A percentile compares a stretch with the other conserved stretches of the same genome.
Evolutionary conservation across 2,888 invertebrate species (phyloP).

Genomic region (Dastarcus helophoroides): DNA sequence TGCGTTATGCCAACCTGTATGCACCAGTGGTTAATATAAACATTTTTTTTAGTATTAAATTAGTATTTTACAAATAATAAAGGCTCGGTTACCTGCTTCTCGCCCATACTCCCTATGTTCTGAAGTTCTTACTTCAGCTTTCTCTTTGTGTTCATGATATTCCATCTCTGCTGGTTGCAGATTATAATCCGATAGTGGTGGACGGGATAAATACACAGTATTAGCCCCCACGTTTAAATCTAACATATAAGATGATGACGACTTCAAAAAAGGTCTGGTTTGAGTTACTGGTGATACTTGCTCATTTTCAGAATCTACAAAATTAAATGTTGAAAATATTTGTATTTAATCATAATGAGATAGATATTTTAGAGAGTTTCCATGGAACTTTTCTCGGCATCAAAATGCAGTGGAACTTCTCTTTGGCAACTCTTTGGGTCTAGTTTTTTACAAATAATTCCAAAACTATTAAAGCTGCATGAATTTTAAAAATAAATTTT

Average conservation of each 20-base stretch:
- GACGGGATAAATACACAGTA: conserved; percentile 45
- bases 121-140: conserved; percentile 35
- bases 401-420: too few relatives aligned
- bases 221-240: conserved; percentile 54
- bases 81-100: conserved; percentile 28
- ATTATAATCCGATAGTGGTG: conserved; percentile 26
- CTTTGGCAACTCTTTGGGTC: too few relatives aligned
- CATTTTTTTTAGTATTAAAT: too few relatives aligned
- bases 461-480: too few relatives aligned
- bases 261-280: conserved; percentile 31
- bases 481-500: too few relatives aligned
- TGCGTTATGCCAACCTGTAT: conserved; percentile 42
- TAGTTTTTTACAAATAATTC: too few relatives aligned
- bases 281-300: conserved; percentile 27
- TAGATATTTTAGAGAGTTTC: not conserved
- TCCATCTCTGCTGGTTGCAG: conserved; percentile 10
- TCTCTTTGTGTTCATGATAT: conserved; percentile 19
- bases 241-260: conserved; percentile 44
- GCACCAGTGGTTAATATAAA: conserved; percentile 4
- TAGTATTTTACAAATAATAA: too few relatives aligned
- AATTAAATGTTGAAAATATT: too few relatives aligned
- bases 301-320: conserved; percentile 38
- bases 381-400: not conserved
- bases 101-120: conserved; percentile 35
- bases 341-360: too few relatives aligned